Percentiles rank a stretch among this genome's conserved stretches.
Evolutionary conservation across 2,888 invertebrate genomes (phyloP).

Genomic region (Epirrhoe tristata): DNA sequence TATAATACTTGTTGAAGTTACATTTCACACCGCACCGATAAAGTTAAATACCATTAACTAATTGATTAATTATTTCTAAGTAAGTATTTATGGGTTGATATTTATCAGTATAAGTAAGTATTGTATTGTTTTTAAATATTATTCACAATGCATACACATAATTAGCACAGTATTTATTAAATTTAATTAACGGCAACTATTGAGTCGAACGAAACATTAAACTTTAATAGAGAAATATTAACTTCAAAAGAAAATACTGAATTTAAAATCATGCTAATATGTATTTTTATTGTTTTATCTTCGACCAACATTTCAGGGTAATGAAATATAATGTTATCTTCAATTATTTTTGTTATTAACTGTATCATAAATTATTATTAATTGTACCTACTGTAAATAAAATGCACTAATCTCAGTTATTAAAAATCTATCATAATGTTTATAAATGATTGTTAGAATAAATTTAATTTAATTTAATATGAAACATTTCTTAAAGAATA

Average conservation of each 20-base stretch:
- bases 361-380: background rate
- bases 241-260: background rate
- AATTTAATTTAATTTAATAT: background rate
- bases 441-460: background rate
- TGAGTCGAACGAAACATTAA: background rate
- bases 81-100: background rate
- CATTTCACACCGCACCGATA: background rate
- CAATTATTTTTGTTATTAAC: constrained; percentile 1
- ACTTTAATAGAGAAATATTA: background rate
- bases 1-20: background rate
- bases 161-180: too few relatives aligned
- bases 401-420: constrained; percentile 2
- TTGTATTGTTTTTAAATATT: too few relatives aligned
- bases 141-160: too few relatives aligned
- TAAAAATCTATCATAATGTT: background rate
- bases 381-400: constrained; percentile 9
- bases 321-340: constrained; percentile 22
- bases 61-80: background rate
- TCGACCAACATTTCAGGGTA: constrained; percentile 67
- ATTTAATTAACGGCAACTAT: background rate
- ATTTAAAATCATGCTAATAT: background rate
- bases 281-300: constrained; percentile 31
- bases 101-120: too few relatives aligned
- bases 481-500: background rate
- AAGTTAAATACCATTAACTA: background rate